phyloP scores from a whole-genome alignment of 1,140 invertebrate genomes.

The Macrotrachela quadricornifera region DNA sequence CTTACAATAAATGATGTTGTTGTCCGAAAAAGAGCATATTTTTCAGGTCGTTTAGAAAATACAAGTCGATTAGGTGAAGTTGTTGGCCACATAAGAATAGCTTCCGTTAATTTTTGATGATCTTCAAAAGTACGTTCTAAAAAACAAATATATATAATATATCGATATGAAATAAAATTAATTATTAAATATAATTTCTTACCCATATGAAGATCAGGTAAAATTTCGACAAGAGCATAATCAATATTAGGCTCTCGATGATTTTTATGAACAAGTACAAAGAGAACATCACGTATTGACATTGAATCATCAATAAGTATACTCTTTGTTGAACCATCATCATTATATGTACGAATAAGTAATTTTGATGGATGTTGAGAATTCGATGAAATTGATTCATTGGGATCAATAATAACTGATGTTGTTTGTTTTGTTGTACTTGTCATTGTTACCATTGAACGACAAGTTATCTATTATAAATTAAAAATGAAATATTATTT shows the following conservation, averaged over 20 bases:
- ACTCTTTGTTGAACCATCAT: conserved; percentile 79
- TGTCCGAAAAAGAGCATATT: conserved; percentile 57
- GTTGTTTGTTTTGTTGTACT: too few species aligned
- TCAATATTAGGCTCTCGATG: conserved; percentile 74
- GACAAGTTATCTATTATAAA: too few species aligned
- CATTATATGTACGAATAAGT: conserved; percentile 36
- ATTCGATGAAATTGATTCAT: too few species aligned
- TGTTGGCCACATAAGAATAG: conserved; percentile 77
- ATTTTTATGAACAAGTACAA: conserved; percentile 84
- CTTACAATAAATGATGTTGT: too few species aligned
- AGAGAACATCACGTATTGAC: conserved; percentile 71
- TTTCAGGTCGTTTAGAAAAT: conserved; percentile 71
- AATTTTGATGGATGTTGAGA: too few species aligned
- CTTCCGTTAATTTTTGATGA: conserved; percentile 80
- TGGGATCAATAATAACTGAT: too few species aligned
- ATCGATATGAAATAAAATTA: too few species aligned
- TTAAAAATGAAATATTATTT: too few species aligned
- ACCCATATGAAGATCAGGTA: conserved; percentile 92
- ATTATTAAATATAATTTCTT: conserved; percentile 15
- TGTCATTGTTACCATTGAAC: too few species aligned
- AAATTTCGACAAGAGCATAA: conserved; percentile 77
- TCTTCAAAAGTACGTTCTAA: conserved; percentile 80
- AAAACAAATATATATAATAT: conserved; percentile 5
- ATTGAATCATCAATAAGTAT: conserved; percentile 88
- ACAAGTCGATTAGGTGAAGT: conserved; percentile 86